Percentiles rank a stretch among this genome's conserved stretches.
phyloP scores from a whole-genome alignment of 2,113 vertebrate genomes.

The Crotalus horridus region DNA sequence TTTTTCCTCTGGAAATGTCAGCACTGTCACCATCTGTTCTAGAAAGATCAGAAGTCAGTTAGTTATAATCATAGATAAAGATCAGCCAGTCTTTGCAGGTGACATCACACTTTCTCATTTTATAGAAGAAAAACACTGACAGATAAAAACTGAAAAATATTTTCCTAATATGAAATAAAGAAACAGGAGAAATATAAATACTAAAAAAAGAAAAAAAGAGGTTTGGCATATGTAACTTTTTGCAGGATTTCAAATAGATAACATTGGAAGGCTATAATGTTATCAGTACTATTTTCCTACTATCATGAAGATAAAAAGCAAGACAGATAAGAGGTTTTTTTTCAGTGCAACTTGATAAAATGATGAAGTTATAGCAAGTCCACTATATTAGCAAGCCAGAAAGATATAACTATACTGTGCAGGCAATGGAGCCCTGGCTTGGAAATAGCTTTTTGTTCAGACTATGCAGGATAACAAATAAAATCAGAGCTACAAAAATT shows the following conservation, averaged over 20 bases:
- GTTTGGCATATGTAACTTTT: neutral
- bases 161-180: neutral
- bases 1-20: constrained; percentile 75
- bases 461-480: neutral
- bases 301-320: neutral
- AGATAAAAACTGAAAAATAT: neutral
- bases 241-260: neutral
- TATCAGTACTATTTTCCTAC: neutral
- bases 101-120: neutral
- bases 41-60: constrained; percentile 42
- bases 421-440: neutral
- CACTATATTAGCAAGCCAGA: neutral
- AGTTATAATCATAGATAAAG: neutral
- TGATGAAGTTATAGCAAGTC: neutral
- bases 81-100: neutral
- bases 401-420: neutral
- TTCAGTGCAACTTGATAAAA: neutral
- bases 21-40: constrained; percentile 64
- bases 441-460: neutral
- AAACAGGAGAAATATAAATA: neutral
- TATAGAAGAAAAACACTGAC: neutral
- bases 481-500: neutral
- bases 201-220: neutral
- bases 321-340: neutral
- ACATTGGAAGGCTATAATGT: neutral